Evolutionary conservation across 1,140 invertebrate species (phyloP), one percentile per base, ranked within the genome.

Genomic region (Macrosteles quadrilineatus): DNA sequence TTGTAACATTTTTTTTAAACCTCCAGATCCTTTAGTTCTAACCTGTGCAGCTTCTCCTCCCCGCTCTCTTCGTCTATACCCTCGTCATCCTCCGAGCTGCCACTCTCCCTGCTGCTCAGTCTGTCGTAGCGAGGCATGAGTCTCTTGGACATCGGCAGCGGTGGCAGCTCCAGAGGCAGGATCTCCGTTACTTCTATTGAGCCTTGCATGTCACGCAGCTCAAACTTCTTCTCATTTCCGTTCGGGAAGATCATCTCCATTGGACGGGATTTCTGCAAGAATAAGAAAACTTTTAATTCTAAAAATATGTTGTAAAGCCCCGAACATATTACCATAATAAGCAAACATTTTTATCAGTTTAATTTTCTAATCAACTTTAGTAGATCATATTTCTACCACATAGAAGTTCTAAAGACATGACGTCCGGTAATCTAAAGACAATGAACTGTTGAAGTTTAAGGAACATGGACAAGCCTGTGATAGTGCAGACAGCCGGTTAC

Each of bases 211-310:
- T 71, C 69, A 36, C 69, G 43, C 63, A 71, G 47, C 27, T 71
- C 69, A 66, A 71, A 71, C 32, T 63, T 71, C 50, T 71, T 71
- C 30, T 71, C 50, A 31, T 55, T 14, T 12, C 40, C 36, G n/a
- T 65, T 62, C 12, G 68, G n/a, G 32, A 72, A 72, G 29, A 72
- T 68, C 71, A 72, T 72, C 25, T 72, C 71, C 67, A 72, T 65
- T 45, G 71, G 71, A 17, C 71, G 57, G 27, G 71, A 64, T 62
- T 72, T 72, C 71, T 72, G 68, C 12, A n/a, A 55, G 53, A 4
- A 11, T 14, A 53, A 21, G 21, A 53, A 17, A 9, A 43, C 9
- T n/a, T n/a, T n/a, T n/a, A n/a, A n/a, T n/a, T n/a, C n/a, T n/a
- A n/a, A n/a, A n/a, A n/a, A n/a, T n/a, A n/a, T n/a, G n/a, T n/a